These are phyloP conservation scores for Aegotheles bennettii DNA, from an alignment of 2,113 vertebrate species.

Conservation along the genomic window DNA sequence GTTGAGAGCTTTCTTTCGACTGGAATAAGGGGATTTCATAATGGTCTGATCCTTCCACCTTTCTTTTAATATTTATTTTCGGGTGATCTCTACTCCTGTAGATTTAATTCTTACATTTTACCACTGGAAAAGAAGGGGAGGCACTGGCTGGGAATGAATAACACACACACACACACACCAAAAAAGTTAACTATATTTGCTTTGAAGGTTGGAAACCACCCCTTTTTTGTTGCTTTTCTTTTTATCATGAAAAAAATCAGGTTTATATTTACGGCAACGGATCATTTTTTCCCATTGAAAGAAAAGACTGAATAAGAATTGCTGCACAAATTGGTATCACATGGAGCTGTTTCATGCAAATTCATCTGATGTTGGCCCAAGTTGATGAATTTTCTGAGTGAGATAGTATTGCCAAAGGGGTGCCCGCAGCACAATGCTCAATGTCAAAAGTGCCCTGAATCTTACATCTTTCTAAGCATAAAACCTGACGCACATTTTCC, in stretches of 20 bases:
- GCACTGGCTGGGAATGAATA: background rate
- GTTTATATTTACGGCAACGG: background rate
- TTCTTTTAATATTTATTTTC: background rate
- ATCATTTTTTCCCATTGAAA: background rate
- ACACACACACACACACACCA: rapidly evolving
- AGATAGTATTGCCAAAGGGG: background rate
- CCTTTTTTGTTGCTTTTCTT: background rate
- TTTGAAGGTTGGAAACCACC: background rate
- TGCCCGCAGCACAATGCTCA: background rate
- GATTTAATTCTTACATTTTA: background rate
- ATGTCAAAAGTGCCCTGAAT: background rate
- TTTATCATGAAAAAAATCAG: background rate
- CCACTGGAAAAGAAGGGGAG: background rate
- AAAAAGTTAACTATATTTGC: background rate
- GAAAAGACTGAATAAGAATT: background rate
- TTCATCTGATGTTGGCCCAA: background rate
- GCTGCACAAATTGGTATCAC: background rate
- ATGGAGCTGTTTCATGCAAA: background rate
- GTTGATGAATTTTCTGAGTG: background rate
- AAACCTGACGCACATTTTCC: background rate
- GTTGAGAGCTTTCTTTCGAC: background rate
- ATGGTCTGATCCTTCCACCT: background rate
- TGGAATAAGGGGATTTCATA: background rate
- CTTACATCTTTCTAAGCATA: background rate
- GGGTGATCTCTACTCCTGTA: background rate